Evolutionary conservation across 2,888 invertebrate species (phyloP), one percentile per base, ranked within the genome.

Genomic region (Ornithoptera priamus): DNA sequence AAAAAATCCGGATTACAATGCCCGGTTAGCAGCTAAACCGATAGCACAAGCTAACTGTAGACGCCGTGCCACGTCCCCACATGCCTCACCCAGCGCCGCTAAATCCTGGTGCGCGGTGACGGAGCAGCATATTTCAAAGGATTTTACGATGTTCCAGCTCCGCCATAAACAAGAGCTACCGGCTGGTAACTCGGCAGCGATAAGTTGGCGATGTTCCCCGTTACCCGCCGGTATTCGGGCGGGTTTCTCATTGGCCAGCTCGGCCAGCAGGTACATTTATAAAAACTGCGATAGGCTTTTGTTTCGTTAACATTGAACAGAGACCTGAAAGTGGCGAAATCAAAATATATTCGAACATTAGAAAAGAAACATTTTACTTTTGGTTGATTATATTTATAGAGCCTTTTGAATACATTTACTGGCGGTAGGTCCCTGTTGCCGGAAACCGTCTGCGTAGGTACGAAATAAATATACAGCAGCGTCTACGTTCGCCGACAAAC

Each of bases 81-180:
- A 1, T 67, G 61, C 30, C 65, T 17, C 65, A 60, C 71, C 72
- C 30, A 71, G 60, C n/a, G 10, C 4, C 39, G 7, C 10, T 65
- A 56, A 6, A 24, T 68, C 64, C 8, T n/a, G 64, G 53, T 22
- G 30, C 22, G 50, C 63, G 36, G 66, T 71, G 72, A 75, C 72
- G 76, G 70, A 70, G 59, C 42, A 68, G 75, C 77, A 81, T 80
- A 84, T 82, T 81, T 79, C 77, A 77, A 72, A 39, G 75, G 77
- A 80, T 78, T 84, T 84, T 82, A 84, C 82, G 83, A 80, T 78
- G 75, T 75, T 75, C 76, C 70, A 69, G 75, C 73, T 76, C 71
- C 76, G 70, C 75, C 79, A 74, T 81, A 80, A 80, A 81, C 79
- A 80, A 78, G 30, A 64, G 56, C 67, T 58, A 58, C 68, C 61